Evolutionary conservation across 2,797 vertebrate species (phyloP), one percentile per base, ranked within the genome.

Genomic region (Poeciliopsis paucimaculata): DNA sequence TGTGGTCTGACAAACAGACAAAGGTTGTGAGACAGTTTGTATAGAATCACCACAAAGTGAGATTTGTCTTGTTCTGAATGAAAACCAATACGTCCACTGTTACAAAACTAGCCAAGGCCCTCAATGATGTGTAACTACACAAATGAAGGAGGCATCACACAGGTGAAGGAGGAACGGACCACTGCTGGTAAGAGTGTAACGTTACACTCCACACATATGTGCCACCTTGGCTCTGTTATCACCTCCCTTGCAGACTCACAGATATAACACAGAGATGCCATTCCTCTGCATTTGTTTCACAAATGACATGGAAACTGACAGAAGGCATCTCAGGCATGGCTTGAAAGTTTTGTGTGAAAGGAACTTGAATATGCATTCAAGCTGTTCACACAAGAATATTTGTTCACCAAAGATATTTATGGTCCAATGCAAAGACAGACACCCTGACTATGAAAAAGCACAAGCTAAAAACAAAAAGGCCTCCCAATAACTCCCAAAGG

Each of bases 221-320:
- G 57, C 15, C 13, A 62, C 11, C 39, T n/a, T 70, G 66, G 66
- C 66, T 41, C 64, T 45, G 66, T 70, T 70, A 70, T 70, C 66
- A 70, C 66, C 66, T 70, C 66, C 39, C 66, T 26, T 43, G 12
- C 23, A 68, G 36, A 20, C 64, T 68, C 16, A 36, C 18, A 66
- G 62, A 66, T 66, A 39, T 66, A 39, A 66, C 62, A 39, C 62
- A 39, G 34, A 66, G 18, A 66, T 66, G 62, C 31, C 34, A 39
- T 4, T 43, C 20, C 11, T n/a, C 20, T 70, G 36, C 39, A 70
- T 70, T 70, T 43, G 23, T 70, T 70, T 41, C 34, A 41, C 39
- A 70, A 70, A 70, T 43, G 66, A 66, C 62, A 23, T 9, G 7
- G 18, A 18, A 53, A 53, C 18, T 68, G 64, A 12, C 20, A 68